phyloP scores from a whole-genome alignment of 1,140 invertebrate genomes.

The Saccostrea glomerata region DNA sequence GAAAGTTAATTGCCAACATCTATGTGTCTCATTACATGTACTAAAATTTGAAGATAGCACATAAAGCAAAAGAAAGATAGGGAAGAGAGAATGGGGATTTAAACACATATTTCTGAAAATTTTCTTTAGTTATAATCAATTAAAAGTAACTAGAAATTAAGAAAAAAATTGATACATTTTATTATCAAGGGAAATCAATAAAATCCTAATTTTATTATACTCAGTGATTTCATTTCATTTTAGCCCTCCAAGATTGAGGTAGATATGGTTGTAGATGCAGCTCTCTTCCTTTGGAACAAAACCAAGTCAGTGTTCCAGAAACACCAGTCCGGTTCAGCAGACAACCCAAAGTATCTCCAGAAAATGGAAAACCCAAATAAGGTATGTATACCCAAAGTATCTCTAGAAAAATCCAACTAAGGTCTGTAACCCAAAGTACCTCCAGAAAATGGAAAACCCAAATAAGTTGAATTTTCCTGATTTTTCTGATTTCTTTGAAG shows the following conservation, averaged over 20 bases:
- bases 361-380: slow-evolving; percentile 78
- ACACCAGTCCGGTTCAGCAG: slow-evolving; percentile 77
- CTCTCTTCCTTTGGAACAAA: slow-evolving; percentile 77
- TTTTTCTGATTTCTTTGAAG: too few species aligned
- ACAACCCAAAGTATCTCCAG: slow-evolving; percentile 76
- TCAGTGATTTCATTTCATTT: neutral
- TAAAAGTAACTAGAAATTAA: neutral
- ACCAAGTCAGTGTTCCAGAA: slow-evolving; percentile 77
- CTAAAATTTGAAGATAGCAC: too few species aligned
- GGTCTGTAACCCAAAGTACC: slow-evolving; percentile 70
- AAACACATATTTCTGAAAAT: too few species aligned
- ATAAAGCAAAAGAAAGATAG: too few species aligned
- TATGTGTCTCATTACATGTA: too few species aligned
- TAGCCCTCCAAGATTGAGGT: slow-evolving; percentile 72
- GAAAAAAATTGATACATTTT: too few species aligned
- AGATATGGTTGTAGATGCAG: slow-evolving; percentile 77
- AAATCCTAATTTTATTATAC: too few species aligned
- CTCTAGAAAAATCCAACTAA: slow-evolving; percentile 64
- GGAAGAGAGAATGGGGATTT: too few species aligned
- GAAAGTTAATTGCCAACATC: too few species aligned
- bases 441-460: slow-evolving; percentile 78
- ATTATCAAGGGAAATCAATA: too few species aligned
- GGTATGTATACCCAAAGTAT: slow-evolving; percentile 72
- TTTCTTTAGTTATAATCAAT: too few species aligned
- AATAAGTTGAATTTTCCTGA: slow-evolving; percentile 68